Evolutionary conservation across 2,797 vertebrate genomes (phyloP).

Genomic region (Sphenopsis melanotis): DNA sequence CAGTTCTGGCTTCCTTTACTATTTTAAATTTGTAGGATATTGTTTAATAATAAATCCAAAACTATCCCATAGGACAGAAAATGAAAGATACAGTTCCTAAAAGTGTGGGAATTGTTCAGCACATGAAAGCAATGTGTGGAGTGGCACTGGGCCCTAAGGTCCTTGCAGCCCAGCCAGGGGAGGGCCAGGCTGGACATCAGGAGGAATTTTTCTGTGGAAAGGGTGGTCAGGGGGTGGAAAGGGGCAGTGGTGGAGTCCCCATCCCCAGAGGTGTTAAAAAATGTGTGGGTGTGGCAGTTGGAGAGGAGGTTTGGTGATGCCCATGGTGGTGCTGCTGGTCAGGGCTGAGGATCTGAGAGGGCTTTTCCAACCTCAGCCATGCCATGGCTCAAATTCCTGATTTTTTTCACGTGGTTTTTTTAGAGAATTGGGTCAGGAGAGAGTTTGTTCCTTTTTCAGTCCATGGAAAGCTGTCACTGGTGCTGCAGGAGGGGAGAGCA

Average conservation of each 20-base stretch:
- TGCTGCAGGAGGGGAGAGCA: not conserved
- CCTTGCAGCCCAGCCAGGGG: not conserved
- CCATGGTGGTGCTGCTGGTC: not conserved
- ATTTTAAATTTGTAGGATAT: not conserved
- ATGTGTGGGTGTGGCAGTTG: not conserved
- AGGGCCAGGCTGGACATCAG: not conserved
- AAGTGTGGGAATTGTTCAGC: not conserved
- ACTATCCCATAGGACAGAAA: not conserved
- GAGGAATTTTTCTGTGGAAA: not conserved
- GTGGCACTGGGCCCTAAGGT: not conserved
- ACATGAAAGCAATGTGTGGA: not conserved
- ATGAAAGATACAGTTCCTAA: not conserved
- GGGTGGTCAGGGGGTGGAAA: not conserved
- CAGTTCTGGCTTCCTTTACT: not conserved
- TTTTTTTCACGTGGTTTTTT: not conserved
- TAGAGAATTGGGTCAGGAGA: not conserved
- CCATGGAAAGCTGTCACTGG: fast-evolving
- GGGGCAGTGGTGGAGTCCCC: too few species aligned
- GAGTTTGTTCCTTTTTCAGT: not conserved
- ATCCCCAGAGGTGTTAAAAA: not conserved
- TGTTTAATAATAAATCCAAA: not conserved
- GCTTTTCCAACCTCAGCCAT: not conserved
- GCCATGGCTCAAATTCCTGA: not conserved
- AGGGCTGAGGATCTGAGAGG: not conserved
- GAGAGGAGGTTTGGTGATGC: not conserved